These are phyloP conservation scores for Seriola quinqueradiata DNA, from an alignment of 2,113 vertebrate species.

Conservation along the genomic window DNA sequence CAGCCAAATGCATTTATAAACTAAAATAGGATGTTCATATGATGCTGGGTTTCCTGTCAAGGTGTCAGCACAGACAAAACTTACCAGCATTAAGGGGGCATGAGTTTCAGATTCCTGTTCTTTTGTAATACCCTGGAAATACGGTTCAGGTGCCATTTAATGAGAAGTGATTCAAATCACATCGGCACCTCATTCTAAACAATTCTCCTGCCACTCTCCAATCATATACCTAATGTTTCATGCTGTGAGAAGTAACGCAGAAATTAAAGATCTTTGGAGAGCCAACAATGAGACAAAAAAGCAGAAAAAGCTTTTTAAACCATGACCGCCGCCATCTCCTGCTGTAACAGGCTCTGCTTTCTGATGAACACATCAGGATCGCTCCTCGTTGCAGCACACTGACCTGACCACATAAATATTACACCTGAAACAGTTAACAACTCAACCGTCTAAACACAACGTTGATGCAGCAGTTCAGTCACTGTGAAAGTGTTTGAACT, in stretches of 20 bases:
- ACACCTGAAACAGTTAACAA: background rate
- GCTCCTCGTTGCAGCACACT: too few relatives aligned
- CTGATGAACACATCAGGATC: too few relatives aligned
- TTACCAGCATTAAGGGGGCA: background rate
- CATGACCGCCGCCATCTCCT: too few relatives aligned
- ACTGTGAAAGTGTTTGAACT: background rate
- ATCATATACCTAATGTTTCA: background rate
- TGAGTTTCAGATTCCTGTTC: background rate
- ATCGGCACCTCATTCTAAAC: background rate
- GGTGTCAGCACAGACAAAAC: background rate
- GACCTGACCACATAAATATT: background rate
- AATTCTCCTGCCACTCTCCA: too few relatives aligned
- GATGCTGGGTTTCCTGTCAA: conserved; percentile 27
- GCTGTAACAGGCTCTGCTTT: background rate
- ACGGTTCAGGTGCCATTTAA: background rate
- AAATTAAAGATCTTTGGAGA: too few relatives aligned
- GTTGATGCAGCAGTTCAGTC: background rate
- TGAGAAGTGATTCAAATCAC: background rate
- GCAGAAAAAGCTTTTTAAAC: too few relatives aligned
- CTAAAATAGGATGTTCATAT: conserved; percentile 5
- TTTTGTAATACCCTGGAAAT: background rate
- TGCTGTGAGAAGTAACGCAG: background rate
- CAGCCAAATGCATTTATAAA: background rate
- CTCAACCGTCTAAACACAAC: background rate
- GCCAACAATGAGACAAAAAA: too few relatives aligned